phyloP scores from a whole-genome alignment of 2,113 vertebrate species.

The Macroglossus sobrinus region DNA sequence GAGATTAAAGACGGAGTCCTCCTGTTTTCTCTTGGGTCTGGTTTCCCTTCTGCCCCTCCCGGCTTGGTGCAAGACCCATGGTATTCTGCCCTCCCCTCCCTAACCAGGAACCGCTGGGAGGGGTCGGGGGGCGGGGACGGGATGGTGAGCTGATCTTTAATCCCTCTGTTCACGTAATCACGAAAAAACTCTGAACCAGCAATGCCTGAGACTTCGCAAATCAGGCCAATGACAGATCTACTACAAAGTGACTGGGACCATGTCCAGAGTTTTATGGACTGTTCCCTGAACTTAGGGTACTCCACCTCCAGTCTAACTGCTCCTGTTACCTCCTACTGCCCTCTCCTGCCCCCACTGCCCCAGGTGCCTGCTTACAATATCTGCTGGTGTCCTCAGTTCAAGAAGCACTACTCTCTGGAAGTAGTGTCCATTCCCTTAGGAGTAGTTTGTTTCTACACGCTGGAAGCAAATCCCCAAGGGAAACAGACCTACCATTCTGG shows the following conservation, averaged over 20 bases:
- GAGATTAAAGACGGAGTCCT: no score
- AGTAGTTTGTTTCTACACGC: neutral
- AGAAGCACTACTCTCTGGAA: neutral
- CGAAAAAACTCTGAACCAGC: neutral
- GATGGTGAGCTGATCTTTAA: neutral
- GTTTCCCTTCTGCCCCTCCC: neutral
- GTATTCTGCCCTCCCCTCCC: neutral
- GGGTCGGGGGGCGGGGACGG: neutral
- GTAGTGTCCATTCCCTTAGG: neutral
- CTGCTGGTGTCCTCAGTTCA: neutral
- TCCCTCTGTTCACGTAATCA: neutral
- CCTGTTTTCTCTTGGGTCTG: neutral
- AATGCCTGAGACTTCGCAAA: neutral
- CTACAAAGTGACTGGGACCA: neutral
- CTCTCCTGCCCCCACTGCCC: neutral
- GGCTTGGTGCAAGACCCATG: neutral
- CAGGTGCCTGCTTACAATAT: neutral
- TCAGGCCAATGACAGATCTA: neutral
- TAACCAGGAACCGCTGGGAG: neutral
- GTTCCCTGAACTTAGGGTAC: neutral
- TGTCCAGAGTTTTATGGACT: neutral
- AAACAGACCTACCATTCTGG: neutral
- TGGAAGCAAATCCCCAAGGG: neutral
- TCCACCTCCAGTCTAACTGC: neutral
- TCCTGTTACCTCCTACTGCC: neutral